A percentile compares a stretch with the other conserved stretches of the same genome.
Evolutionary conservation across 2,797 vertebrate genomes (phyloP).

Genomic region (Hypotaenidia okinawae): DNA sequence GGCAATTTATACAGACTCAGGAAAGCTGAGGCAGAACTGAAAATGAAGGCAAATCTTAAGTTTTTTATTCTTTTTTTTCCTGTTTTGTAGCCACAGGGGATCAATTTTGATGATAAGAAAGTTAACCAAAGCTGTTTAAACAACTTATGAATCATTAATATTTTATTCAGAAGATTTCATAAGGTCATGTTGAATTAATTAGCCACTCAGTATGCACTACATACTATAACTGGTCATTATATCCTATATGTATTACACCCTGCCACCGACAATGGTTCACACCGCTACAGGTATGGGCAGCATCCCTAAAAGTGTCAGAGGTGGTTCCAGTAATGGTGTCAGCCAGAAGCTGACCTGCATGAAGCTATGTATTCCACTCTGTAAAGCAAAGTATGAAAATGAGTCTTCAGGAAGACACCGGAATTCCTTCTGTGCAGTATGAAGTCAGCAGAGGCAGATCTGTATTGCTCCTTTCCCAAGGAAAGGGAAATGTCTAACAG

Average conservation of each 20-base stretch:
- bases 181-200: neutral
- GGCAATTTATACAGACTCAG: neutral
- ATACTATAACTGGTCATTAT: neutral
- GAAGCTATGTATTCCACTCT: neutral
- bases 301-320: neutral
- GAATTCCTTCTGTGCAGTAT: neutral
- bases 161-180: neutral
- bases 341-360: neutral
- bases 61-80: neutral
- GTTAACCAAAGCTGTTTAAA: neutral
- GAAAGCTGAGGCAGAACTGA: neutral
- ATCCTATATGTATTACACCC: accelerated
- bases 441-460: neutral
- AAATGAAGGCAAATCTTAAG: neutral
- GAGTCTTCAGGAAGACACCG: neutral
- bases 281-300: neutral
- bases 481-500: neutral
- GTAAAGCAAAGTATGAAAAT: neutral
- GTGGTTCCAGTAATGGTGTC: neutral
- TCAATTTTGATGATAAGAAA: neutral
- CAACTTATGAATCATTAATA: neutral
- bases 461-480: neutral
- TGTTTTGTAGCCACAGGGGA: neutral
- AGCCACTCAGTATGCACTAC: neutral
- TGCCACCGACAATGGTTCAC: neutral